Percentiles rank a stretch among this genome's conserved stretches.
phyloP scores from a whole-genome alignment of 2,797 vertebrate genomes.

The Lycodopsis pacificus region DNA sequence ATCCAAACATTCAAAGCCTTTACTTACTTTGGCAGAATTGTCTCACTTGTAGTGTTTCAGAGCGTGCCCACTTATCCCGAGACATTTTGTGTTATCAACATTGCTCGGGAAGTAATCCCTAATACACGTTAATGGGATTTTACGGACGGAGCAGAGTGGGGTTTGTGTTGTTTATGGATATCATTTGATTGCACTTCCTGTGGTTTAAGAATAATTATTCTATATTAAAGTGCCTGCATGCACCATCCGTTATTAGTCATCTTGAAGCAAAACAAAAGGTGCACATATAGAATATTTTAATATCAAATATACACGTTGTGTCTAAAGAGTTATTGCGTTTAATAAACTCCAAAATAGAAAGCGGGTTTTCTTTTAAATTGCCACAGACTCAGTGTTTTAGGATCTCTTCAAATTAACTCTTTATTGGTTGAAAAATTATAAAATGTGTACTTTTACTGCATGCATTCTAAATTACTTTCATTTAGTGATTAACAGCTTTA shows the following conservation, averaged over 20 bases:
- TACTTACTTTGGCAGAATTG: not conserved
- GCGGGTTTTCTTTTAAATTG: not conserved
- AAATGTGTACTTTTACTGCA: not conserved
- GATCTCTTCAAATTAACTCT: not conserved
- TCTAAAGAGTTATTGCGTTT: not conserved
- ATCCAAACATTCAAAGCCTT: slow-evolving; percentile 21
- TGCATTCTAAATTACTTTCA: not conserved
- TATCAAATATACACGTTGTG: not conserved
- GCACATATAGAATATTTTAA: not conserved
- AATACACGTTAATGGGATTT: slow-evolving; percentile 35
- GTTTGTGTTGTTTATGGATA: slow-evolving; percentile 12
- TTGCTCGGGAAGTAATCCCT: slow-evolving; percentile 8
- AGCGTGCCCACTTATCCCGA: slow-evolving; percentile 12
- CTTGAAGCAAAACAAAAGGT: not conserved
- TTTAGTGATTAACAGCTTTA: slow-evolving; percentile 20
- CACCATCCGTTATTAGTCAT: not conserved
- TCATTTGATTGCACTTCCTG: slow-evolving; percentile 10
- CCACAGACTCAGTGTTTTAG: not conserved
- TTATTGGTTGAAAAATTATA: not conserved
- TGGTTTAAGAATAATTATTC: not conserved
- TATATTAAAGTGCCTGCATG: not conserved
- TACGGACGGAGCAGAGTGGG: not conserved
- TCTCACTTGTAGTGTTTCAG: slow-evolving; percentile 7
- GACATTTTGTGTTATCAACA: slow-evolving; percentile 30
- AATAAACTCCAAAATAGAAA: slow-evolving; percentile 2